These are phyloP conservation scores for Brachyalestes nurse DNA, from an alignment of 2,797 vertebrate genomes.

Conservation along the genomic window DNA sequence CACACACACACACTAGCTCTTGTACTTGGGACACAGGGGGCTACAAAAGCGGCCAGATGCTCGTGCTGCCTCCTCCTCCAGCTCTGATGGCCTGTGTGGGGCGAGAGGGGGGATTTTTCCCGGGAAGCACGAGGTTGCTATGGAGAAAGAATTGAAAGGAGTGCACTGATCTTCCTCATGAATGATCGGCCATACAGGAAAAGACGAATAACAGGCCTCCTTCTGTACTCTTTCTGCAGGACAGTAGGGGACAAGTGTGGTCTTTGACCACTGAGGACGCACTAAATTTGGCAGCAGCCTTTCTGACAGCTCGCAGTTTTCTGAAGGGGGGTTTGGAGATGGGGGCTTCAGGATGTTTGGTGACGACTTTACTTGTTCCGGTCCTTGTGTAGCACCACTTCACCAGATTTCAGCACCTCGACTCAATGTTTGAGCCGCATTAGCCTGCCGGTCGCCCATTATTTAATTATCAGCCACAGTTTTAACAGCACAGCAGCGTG, in stretches of 20 bases:
- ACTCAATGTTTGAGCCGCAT: not conserved
- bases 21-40: conserved; percentile 75
- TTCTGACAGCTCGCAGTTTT: not conserved
- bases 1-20: conserved; percentile 78
- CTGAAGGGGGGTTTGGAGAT: too few species aligned
- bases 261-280: conserved; percentile 57
- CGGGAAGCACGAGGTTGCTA: conserved; percentile 79
- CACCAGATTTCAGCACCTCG: not conserved
- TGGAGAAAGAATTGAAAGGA: conserved; percentile 82
- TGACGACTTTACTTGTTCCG: not conserved
- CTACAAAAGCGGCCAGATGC: conserved; percentile 80
- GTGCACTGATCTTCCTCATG: conserved; percentile 77
- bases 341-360: conserved; percentile 2
- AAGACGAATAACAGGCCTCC: conserved; percentile 63
- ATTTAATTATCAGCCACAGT: not conserved
- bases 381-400: not conserved
- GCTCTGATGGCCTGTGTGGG: conserved; percentile 83
- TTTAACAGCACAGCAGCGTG: not conserved
- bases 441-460: not conserved
- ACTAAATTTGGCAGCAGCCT: conserved; percentile 43
- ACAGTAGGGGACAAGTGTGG: conserved; percentile 58
- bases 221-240: conserved; percentile 60
- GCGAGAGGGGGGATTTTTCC: conserved; percentile 83
- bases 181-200: conserved; percentile 78
- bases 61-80: conserved; percentile 73